Base-by-base conservation (phyloP, 2,888 invertebrate genomes). In the Pterostichus niger region DNA sequence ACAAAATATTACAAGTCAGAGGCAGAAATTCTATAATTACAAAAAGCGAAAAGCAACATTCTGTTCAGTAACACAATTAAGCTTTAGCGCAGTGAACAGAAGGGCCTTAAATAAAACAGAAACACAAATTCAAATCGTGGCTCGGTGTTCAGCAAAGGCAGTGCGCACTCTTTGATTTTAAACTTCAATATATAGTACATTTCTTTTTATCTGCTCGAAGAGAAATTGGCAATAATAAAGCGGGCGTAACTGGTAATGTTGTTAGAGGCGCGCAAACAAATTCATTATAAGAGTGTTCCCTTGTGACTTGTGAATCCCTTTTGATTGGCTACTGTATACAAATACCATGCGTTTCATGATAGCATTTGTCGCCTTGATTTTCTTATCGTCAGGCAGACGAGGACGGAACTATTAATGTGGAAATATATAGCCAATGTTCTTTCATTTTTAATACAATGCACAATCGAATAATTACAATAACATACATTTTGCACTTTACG, bases 241-340 rank as follows among this genome's bases (percentile, higher is more conserved):
- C 78, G 35, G 35, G 52, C 79, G 79, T 68, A 78, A 78, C 78
- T 44, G 78, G 77, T 79, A 79, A 79, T 79, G 79, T 79, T 79
- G 79, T 79, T 79, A 79, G 79, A 84, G 78, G 83, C 83, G 85
- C 82, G 85, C 85, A 86, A 85, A 86, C 86, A 86, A 85, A 86
- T 85, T 85, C 86, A 86, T 86, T 86, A 86, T 85, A 85, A 85
- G 84, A 84, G 78, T 82, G 84, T 56, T 86, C 86, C 85, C 86
- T 83, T 59, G 85, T 83, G 86, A 84, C 86, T 83, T 59, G 85
- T 83, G 86, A 84, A 84, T 85, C 84, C 84, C 84, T 64, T 86
- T 86, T 86, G 85, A 86, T 86, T 86, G 85, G 85, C 81, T 40
- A 81, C 79, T 79, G 79, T 79, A 40, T 40, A 71, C 7, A 56